A percentile compares a stretch with the other conserved stretches of the same genome.
These are phyloP conservation scores for Torymus auratus DNA, from an alignment of 2,888 invertebrate species.

Conservation along the genomic window DNA sequence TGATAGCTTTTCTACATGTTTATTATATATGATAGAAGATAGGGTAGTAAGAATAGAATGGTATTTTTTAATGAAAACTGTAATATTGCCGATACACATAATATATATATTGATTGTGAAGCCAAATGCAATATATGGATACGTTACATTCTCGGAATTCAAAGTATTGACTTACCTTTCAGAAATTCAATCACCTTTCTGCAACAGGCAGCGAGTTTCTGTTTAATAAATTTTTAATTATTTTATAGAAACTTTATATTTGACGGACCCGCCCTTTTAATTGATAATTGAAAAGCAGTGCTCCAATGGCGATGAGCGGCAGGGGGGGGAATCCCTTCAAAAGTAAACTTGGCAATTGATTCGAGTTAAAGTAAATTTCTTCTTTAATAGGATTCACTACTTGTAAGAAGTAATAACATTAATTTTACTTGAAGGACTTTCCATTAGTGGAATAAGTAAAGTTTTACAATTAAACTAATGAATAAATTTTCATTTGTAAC, in stretches of 20 bases:
- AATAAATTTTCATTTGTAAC: constrained; percentile 1
- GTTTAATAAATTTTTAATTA: constrained; percentile 28
- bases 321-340: not conserved
- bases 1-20: too few relatives aligned
- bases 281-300: constrained; percentile 36
- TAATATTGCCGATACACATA: too few relatives aligned
- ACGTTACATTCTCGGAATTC: too few relatives aligned
- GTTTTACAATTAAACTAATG: constrained; percentile 43
- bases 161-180: too few relatives aligned
- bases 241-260: constrained; percentile 1
- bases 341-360: constrained; percentile 53
- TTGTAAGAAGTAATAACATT: constrained; percentile 48
- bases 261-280: constrained; percentile 26
- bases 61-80: too few relatives aligned
- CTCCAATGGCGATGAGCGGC: not conserved
- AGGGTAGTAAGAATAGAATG: too few relatives aligned
- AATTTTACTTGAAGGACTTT: constrained; percentile 50
- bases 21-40: too few relatives aligned
- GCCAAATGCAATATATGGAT: too few relatives aligned
- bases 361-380: constrained; percentile 50
- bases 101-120: too few relatives aligned
- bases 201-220: not conserved
- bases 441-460: constrained; percentile 46
- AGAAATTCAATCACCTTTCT: not conserved
- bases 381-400: constrained; percentile 45